Percentiles rank a stretch among this genome's conserved stretches.
phyloP scores from a whole-genome alignment of 1,140 invertebrate species.

The Zaprionus ornatus region DNA sequence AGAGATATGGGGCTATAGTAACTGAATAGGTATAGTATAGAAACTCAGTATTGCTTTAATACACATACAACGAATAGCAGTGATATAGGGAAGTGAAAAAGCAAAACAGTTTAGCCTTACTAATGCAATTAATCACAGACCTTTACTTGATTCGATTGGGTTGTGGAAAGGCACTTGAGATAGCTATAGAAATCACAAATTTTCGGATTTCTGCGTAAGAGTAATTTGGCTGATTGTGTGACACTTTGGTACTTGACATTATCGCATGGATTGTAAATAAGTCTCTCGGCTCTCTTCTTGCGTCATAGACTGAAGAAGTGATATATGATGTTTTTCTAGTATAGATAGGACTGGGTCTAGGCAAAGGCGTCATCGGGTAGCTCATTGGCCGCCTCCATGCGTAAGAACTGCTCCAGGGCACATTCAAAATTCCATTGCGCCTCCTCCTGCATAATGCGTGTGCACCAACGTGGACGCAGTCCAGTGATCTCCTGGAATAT shows the following conservation, averaged over 20 bases:
- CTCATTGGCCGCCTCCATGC: constrained; percentile 26
- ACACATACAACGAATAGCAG: background rate
- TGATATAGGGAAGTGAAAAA: background rate
- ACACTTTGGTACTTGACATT: constrained; percentile 16
- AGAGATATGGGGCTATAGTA: background rate
- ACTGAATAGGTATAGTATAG: no score
- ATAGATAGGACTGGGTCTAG: constrained; percentile 11
- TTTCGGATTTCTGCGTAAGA: background rate
- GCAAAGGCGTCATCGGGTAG: constrained; percentile 49
- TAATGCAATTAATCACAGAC: constrained; percentile 22
- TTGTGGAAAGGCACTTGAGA: constrained; percentile 8
- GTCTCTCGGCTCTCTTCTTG: background rate
- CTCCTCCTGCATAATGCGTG: constrained; percentile 60
- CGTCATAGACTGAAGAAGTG: background rate
- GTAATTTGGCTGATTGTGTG: background rate
- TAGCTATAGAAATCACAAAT: background rate
- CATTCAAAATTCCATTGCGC: constrained; percentile 64
- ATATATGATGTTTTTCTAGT: background rate
- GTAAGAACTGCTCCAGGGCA: constrained; percentile 51
- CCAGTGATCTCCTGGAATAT: constrained; percentile 69
- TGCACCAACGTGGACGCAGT: constrained; percentile 68
- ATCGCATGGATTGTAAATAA: constrained; percentile 1
- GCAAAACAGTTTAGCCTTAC: constrained; percentile 2
- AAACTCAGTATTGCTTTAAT: no score
- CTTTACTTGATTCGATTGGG: background rate